Percentiles rank a stretch among this genome's conserved stretches.
Evolutionary conservation across 2,888 invertebrate genomes (phyloP).

Genomic region (Drosophila sordidula): DNA sequence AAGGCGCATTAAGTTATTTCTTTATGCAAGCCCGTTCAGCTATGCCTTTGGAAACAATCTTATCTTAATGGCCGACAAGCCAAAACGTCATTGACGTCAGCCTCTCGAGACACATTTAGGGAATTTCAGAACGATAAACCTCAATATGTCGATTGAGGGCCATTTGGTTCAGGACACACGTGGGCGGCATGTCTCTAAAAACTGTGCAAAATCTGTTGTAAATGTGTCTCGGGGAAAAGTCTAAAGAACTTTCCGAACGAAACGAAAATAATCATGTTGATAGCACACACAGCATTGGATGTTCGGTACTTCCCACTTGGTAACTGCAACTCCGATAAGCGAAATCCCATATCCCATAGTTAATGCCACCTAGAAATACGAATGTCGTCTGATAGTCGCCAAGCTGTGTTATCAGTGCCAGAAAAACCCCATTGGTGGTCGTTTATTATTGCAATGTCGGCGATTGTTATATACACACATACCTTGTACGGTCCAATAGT

Average conservation of each 20-base stretch:
- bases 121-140: conserved; percentile 48
- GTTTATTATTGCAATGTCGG: conserved; percentile 50
- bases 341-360: conserved; percentile 8
- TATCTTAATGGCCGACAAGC: not conserved
- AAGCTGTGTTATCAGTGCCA: conserved; percentile 40
- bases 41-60: not conserved
- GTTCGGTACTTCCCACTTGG: conserved; percentile 21
- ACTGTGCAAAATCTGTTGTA: conserved; percentile 21
- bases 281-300: conserved; percentile 1
- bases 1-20: not conserved
- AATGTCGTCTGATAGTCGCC: conserved; percentile 21
- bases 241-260: conserved; percentile 6
- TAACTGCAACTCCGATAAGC: conserved; percentile 29
- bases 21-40: not conserved
- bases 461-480: conserved; percentile 32
- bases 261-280: conserved; percentile 1
- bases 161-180: conserved; percentile 5
- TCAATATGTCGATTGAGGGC: conserved; percentile 16
- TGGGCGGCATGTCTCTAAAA: conserved; percentile 2
- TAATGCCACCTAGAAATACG: conserved; percentile 11
- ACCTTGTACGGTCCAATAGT: conserved; percentile 13
- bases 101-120: conserved; percentile 23
- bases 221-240: conserved; percentile 13
- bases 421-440: conserved; percentile 70
- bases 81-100: conserved; percentile 23